Percentiles rank a stretch among this genome's conserved stretches.
These are phyloP conservation scores for Euclidia mi DNA, from an alignment of 2,888 invertebrate genomes.

Conservation along the genomic window DNA sequence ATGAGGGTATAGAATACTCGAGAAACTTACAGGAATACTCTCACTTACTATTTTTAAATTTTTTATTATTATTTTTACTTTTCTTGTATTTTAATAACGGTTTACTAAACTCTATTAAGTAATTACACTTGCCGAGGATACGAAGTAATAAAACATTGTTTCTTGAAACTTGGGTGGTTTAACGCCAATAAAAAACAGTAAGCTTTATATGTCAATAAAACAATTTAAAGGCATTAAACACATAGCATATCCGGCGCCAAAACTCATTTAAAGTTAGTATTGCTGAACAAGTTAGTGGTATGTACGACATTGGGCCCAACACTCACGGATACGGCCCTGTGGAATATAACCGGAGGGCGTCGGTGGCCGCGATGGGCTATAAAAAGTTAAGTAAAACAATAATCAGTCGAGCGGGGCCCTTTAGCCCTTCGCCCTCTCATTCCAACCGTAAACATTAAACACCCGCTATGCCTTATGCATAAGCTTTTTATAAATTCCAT, in stretches of 20 bases:
- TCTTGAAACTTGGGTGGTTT: neutral
- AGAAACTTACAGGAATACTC: conserved; percentile 40
- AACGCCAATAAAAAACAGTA: neutral
- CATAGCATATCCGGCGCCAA: conserved; percentile 27
- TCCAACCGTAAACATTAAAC: conserved; percentile 64
- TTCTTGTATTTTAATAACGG: conserved; percentile 23
- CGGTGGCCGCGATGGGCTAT: conserved; percentile 64
- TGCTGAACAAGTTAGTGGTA: conserved; percentile 30
- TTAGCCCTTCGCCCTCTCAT: conserved; percentile 55
- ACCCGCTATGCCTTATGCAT: conserved; percentile 56
- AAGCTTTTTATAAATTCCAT: conserved; percentile 49
- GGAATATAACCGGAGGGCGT: conserved; percentile 49
- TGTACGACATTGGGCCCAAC: conserved; percentile 27
- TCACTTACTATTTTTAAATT: neutral
- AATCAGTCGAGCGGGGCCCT: conserved; percentile 73
- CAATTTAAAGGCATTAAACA: conserved; percentile 16
- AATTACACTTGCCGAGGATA: too few relatives aligned
- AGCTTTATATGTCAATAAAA: conserved; percentile 16
- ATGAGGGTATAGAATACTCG: conserved; percentile 40
- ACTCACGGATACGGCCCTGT: conserved; percentile 47
- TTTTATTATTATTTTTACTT: conserved; percentile 1
- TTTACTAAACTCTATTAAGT: too few relatives aligned
- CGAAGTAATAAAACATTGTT: too few relatives aligned
- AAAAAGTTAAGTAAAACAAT: conserved; percentile 85
- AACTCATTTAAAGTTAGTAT: conserved; percentile 23